Conservation (phyloP, 1,140 invertebrate species). For the Hyles vespertilio region DNA sequence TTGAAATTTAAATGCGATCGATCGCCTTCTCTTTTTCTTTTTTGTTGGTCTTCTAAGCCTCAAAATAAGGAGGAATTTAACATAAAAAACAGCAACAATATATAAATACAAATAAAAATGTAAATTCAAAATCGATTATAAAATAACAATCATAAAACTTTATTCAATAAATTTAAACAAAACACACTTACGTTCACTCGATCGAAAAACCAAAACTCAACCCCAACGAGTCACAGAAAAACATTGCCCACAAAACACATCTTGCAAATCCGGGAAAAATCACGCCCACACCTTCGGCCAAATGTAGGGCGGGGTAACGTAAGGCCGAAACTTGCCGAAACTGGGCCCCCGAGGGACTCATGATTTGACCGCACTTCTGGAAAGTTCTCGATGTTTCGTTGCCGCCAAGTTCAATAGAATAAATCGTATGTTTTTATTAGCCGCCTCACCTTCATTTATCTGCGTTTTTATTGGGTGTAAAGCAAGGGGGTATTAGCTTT, state of each 20-base stretch:
- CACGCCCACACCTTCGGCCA: too few relatives aligned
- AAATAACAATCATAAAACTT: background rate
- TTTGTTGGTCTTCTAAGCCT: too few relatives aligned
- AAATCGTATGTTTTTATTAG: slow-evolving; percentile 30
- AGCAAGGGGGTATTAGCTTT: background rate
- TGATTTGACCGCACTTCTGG: slow-evolving; percentile 53
- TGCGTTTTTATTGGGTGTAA: slow-evolving; percentile 21
- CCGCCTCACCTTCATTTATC: slow-evolving; percentile 20
- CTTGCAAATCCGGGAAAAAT: too few relatives aligned
- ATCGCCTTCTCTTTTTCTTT: too few relatives aligned
- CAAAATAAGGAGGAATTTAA: too few relatives aligned
- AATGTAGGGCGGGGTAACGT: background rate
- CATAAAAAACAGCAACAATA: too few relatives aligned
- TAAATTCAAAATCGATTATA: background rate
- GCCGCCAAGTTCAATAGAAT: slow-evolving; percentile 24
- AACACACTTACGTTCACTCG: too few relatives aligned
- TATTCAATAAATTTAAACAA: too few relatives aligned
- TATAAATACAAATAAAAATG: background rate
- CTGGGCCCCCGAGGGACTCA: slow-evolving; percentile 43
- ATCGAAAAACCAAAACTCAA: too few relatives aligned
- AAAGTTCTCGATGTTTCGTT: slow-evolving; percentile 40
- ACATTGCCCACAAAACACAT: too few relatives aligned
- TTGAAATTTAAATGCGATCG: too few relatives aligned
- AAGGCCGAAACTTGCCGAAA: slow-evolving; percentile 34
- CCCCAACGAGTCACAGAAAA: too few relatives aligned